These are phyloP conservation scores for Escarpia spicata DNA, from an alignment of 2,888 invertebrate genomes.

Conservation along the genomic window DNA sequence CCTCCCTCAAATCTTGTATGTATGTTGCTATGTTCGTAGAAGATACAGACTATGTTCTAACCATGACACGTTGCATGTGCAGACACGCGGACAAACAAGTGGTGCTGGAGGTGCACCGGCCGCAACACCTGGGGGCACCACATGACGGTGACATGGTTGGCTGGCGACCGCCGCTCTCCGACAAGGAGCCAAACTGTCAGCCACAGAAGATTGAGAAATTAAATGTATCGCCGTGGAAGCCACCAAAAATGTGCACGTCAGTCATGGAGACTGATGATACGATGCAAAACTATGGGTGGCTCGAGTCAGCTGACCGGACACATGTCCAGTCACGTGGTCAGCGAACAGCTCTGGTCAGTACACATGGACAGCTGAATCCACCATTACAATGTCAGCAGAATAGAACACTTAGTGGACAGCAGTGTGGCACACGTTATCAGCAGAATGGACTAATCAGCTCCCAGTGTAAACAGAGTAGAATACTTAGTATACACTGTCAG, in stretches of 20 bases:
- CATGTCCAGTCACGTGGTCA: neutral
- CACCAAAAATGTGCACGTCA: neutral
- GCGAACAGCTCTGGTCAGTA: neutral
- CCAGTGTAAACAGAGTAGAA: neutral
- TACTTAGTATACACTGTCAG: neutral
- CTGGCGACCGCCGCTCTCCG: neutral
- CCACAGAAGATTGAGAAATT: constrained; percentile 23
- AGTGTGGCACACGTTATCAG: neutral
- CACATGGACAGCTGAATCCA: neutral
- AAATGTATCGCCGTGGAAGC: constrained; percentile 24
- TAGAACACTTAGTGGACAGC: neutral
- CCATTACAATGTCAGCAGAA: neutral
- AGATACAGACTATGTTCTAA: neutral
- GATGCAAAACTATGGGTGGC: neutral
- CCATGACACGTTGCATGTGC: neutral
- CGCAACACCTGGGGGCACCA: constrained; percentile 14
- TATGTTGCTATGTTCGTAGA: neutral
- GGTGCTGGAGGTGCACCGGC: constrained; percentile 34
- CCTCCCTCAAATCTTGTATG: no score
- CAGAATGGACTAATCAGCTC: neutral
- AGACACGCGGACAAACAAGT: constrained; percentile 33
- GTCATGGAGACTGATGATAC: neutral
- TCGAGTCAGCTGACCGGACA: neutral
- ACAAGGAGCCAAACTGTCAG: constrained; percentile 1
- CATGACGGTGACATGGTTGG: neutral